phyloP scores from a whole-genome alignment of 2,113 vertebrate species.

The Archocentrus centrarchus region DNA sequence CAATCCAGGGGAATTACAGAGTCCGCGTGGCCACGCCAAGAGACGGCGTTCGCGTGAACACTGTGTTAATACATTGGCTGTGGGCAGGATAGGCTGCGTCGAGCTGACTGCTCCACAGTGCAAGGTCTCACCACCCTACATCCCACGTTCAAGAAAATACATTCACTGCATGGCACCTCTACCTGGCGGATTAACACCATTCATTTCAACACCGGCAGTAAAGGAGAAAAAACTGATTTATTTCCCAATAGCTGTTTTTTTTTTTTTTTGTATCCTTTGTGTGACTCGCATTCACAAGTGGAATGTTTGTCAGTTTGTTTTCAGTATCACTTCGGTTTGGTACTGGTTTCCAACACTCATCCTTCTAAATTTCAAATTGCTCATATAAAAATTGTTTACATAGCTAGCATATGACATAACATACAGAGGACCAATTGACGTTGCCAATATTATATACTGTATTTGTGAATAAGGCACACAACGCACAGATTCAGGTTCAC shows the following conservation, averaged over 20 bases:
- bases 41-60: constrained; percentile 56
- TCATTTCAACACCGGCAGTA: constrained; percentile 52
- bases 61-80: constrained; percentile 69
- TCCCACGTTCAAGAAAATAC: constrained; percentile 75
- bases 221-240: constrained; percentile 35
- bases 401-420: constrained; percentile 61
- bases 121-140: constrained; percentile 67
- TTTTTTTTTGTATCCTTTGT: constrained; percentile 27
- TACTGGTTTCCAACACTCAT: constrained; percentile 35
- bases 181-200: constrained; percentile 62
- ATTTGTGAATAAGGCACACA: constrained; percentile 98
- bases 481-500: constrained; percentile 98
- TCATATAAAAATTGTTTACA: constrained; percentile 48
- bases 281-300: constrained; percentile 51
- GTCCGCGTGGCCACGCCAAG: constrained; percentile 34
- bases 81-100: constrained; percentile 56
- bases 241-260: constrained; percentile 21
- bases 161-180: constrained; percentile 78
- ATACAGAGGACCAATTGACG: constrained; percentile 86
- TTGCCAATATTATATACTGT: constrained; percentile 79
- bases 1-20: constrained; percentile 55
- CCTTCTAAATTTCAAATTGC: constrained; percentile 44
- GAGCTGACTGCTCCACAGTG: constrained; percentile 61
- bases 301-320: constrained; percentile 80
- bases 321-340: constrained; percentile 53